Evolutionary conservation across 2,888 invertebrate species (phyloP), one percentile per base, ranked within the genome.

Genomic region (Melieria omissa): DNA sequence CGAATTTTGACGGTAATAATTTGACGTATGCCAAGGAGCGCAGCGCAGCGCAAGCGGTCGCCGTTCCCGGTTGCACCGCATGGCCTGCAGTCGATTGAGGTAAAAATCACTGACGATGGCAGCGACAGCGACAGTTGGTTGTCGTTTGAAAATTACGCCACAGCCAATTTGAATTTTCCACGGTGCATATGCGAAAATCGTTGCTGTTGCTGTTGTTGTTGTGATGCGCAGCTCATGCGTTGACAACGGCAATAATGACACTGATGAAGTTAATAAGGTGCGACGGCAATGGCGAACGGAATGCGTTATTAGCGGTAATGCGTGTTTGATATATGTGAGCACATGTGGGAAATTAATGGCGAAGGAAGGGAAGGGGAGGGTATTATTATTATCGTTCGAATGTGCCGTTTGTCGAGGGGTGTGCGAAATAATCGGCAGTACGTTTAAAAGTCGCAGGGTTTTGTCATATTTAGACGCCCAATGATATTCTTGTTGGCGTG

Each of bases 11-110:
- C 41, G 12, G 16, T 58, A n/a, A 29, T 58, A 58, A 58, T 58
- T 58, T 58, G 58, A 58, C 58, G 58, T 58, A 58, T 58, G 58
- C 58, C 58, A 58, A 58, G 0, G 52, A 52, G 52, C 52, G 52
- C 52, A 9, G 14, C 29, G 52, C 12, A 12, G 52, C 52, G 6
- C 10, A 10, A 58, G 29, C 10, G 29, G 58, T n/a, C 29, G 29
- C 29, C 29, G 29, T 29, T 29, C 29, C 29, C 29, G 29, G 29
- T 29, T 29, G 29, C n/a, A n/a, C 29, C 29, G 29, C 29, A 29
- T 29, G 1, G 29, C 29, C 29, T 29, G 29, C 29, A 29, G 29
- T 29, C 29, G 29, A 29, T 29, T 29, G 29, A 29, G 10, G 16
- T 1, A 58, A 58, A 58, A 8, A 58, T 58, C 58, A 58, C 58